Evolutionary conservation across 1,140 invertebrate species (phyloP), one percentile per base, ranked within the genome.

Genomic region (Heliconius nattereri): DNA sequence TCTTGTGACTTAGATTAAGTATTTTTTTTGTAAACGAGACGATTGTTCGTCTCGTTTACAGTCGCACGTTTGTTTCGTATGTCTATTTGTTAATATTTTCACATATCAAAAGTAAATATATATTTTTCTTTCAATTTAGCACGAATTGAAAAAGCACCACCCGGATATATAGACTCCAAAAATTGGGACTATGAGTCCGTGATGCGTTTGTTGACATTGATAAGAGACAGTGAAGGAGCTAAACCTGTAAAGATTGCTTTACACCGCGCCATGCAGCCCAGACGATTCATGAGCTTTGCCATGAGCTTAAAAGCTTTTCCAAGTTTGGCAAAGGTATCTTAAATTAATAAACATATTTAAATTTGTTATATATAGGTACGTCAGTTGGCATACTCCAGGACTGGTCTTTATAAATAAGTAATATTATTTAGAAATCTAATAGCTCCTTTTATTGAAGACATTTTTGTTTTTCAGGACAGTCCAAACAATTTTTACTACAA

Each of bases 171-270:
- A 16, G 91, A 93, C 78, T 87, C 90, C 0, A 52, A 52, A 1
- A 71, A 75, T 9, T 93, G 91, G 91, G 74, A 89, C 70, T 82
- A 76, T 16, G 80, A 83, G 1, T 86, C 90, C 0, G 91, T 91
- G 2, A 9, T 87, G 9, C 87, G 81, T 7, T 80, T 93, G 3
- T 54, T 93, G 1, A 76, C 73, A 1, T 82, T 93, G 9, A 82
- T 93, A 26, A 77, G 84, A 13, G 75, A 84, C n/a, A 89, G 87
- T 52, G 80, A 87, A 40, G 73, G 66, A 0, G 79, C 87, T 6
- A 73, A 66, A 23, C 81, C 84, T 0, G 85, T 87, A 0, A 66
- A 81, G 1, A 40, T 57, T 0, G 82, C 81, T 1, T 29, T 89
- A 16, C 75, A 85, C 0, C 77, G 81, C 0, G 74, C 81, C 2